phyloP scores from a whole-genome alignment of 2,113 vertebrate species.

The Saguinus midas region DNA sequence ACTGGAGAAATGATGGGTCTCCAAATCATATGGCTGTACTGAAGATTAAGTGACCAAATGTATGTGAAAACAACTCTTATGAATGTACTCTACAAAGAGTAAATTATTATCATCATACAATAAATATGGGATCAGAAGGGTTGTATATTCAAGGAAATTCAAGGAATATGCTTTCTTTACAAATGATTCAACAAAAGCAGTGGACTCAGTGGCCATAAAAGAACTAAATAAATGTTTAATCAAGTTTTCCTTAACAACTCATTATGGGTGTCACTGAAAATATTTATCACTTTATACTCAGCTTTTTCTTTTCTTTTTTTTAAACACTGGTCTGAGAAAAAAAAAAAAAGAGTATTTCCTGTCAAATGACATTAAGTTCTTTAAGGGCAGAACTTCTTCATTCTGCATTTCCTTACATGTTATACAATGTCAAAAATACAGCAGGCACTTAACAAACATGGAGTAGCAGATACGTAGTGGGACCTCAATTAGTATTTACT shows the following conservation, averaged over 20 bases:
- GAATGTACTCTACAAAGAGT: not conserved
- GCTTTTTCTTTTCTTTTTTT: not conserved
- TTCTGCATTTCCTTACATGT: not conserved
- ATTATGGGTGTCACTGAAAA: not conserved
- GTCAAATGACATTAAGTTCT: constrained; percentile 40
- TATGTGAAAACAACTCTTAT: not conserved
- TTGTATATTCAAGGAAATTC: not conserved
- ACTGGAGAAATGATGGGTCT: not conserved
- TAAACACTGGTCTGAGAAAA: not conserved
- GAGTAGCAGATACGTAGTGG: not conserved
- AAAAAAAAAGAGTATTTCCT: not conserved
- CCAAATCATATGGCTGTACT: not conserved
- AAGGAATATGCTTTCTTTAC: not conserved
- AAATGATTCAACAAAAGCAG: not conserved
- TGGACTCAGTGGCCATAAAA: not conserved
- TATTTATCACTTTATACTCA: not conserved
- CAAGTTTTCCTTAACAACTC: constrained; percentile 1
- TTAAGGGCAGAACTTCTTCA: not conserved
- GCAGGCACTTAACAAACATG: not conserved
- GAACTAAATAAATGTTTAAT: not conserved
- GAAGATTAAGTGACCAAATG: constrained; percentile 11
- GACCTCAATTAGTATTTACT: not conserved
- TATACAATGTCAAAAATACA: constrained; percentile 1
- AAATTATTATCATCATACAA: not conserved
- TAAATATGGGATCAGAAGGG: not conserved